Evolutionary conservation across 2,797 vertebrate species (phyloP).

Genomic region (Semaprochilodus insignis): DNA sequence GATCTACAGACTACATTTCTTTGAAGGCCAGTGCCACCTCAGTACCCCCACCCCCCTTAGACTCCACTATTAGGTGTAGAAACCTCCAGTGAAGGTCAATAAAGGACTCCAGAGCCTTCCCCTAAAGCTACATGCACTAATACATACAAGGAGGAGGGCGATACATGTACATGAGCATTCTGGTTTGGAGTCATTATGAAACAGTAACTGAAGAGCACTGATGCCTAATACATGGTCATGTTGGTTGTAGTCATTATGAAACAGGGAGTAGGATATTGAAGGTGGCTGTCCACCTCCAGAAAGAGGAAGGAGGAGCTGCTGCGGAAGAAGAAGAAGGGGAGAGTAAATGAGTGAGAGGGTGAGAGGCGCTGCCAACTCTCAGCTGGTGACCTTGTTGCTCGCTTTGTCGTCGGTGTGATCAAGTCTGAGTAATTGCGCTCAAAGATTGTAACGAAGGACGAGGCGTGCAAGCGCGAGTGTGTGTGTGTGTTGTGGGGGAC

Average conservation of each 20-base stretch:
- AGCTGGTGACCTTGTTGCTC: conserved; percentile 32
- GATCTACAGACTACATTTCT: too few relatives aligned
- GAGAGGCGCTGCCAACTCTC: conserved; percentile 30
- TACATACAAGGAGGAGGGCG: background rate
- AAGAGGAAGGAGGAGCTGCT: background rate
- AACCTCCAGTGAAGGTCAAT: background rate
- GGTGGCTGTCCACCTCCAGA: background rate
- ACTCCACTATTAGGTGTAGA: too few relatives aligned
- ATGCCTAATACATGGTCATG: background rate
- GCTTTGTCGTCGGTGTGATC: conserved; percentile 32
- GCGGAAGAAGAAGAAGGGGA: conserved; percentile 17
- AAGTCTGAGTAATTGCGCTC: conserved; percentile 42
- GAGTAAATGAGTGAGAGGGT: conserved; percentile 40
- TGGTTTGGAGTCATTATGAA: background rate
- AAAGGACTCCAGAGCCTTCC: background rate
- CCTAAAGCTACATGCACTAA: background rate
- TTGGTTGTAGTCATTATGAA: background rate
- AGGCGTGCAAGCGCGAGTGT: background rate
- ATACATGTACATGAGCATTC: background rate
- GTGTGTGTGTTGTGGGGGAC: background rate
- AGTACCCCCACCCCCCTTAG: too few relatives aligned
- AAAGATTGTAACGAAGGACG: conserved; percentile 31
- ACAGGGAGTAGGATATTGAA: background rate
- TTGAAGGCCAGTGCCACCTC: too few relatives aligned
- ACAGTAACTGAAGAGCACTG: background rate